Evolutionary conservation across 2,888 invertebrate species (phyloP).

Genomic region (Biston betularia): DNA sequence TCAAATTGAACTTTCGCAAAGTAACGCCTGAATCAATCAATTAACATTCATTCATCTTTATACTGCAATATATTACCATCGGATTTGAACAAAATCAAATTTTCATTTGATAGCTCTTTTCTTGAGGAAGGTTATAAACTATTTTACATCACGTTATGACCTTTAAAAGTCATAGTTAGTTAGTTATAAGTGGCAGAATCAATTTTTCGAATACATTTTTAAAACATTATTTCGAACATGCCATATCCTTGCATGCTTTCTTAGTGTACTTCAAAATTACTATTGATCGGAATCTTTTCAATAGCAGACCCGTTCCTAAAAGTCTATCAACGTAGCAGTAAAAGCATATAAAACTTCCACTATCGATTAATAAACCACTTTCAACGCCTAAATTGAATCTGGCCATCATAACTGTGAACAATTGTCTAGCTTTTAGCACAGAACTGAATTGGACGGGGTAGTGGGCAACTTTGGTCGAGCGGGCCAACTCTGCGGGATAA

Average conservation of each 20-base stretch:
- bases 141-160: too few relatives aligned
- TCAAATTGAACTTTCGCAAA: too few relatives aligned
- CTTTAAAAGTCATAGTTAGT: too few relatives aligned
- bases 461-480: constrained; percentile 42
- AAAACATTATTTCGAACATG: too few relatives aligned
- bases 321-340: constrained; percentile 34
- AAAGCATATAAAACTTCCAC: constrained; percentile 37
- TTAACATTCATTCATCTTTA: too few relatives aligned
- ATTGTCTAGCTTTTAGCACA: constrained; percentile 57
- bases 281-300: not conserved
- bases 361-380: constrained; percentile 43
- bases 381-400: constrained; percentile 59
- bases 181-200: too few relatives aligned
- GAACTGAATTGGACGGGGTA: constrained; percentile 38
- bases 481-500: constrained; percentile 46
- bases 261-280: not conserved
- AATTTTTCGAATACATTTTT: too few relatives aligned
- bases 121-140: too few relatives aligned
- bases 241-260: not conserved
- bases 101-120: too few relatives aligned
- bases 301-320: constrained; percentile 9
- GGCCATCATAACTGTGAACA: constrained; percentile 57
- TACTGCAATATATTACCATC: too few relatives aligned
- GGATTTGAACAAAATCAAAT: too few relatives aligned
- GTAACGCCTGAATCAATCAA: too few relatives aligned